Percentiles rank a stretch among this genome's conserved stretches.
phyloP scores from a whole-genome alignment of 2,797 vertebrate species.

The Micromesistius poutassou region DNA sequence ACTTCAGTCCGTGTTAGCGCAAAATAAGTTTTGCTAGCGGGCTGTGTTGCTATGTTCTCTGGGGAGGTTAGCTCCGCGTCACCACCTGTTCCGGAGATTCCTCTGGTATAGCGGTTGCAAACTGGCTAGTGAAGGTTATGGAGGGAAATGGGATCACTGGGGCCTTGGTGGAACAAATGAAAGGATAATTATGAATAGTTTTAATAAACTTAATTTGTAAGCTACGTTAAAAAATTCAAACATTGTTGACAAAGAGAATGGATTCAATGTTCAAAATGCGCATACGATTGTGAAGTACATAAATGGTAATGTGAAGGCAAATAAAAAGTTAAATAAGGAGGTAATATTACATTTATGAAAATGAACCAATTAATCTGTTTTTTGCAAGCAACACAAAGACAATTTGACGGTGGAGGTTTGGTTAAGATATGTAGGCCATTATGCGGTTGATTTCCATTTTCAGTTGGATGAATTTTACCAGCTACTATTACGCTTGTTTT shows the following conservation, averaged over 20 bases:
- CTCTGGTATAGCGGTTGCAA: not conserved
- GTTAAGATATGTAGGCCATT: not conserved
- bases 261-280: not conserved
- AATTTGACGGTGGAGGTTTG: not conserved
- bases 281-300: not conserved
- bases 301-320: not conserved
- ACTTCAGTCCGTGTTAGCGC: not conserved
- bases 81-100: not conserved
- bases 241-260: not conserved
- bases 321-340: not conserved
- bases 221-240: not conserved
- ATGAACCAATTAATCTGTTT: not conserved
- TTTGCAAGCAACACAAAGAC: not conserved
- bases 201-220: not conserved
- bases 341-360: not conserved
- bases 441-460: not conserved
- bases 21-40: not conserved
- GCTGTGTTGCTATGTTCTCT: not conserved
- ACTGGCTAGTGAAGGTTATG: not conserved
- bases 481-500: not conserved
- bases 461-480: not conserved
- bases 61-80: not conserved
- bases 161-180: not conserved
- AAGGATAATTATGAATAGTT: not conserved
- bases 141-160: not conserved